phyloP scores from a whole-genome alignment of 2,888 invertebrate genomes.

The Patella caerulea region DNA sequence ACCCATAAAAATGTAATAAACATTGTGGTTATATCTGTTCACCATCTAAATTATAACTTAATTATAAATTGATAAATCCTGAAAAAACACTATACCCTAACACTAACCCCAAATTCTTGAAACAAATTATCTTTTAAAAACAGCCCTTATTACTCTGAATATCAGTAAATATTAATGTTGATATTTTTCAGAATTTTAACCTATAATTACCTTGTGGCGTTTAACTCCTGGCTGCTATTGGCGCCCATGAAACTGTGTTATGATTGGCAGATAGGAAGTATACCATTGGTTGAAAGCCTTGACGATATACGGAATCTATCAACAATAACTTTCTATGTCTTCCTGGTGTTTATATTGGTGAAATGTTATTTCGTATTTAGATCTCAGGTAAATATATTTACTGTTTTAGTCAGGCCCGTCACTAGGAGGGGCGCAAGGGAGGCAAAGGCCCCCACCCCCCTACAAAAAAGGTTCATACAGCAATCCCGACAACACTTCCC shows the following conservation, averaged over 20 bases:
- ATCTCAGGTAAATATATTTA: background rate
- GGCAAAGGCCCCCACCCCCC: too few relatives aligned
- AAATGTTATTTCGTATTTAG: conserved; percentile 18
- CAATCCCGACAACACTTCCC: too few relatives aligned
- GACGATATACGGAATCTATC: conserved; percentile 82
- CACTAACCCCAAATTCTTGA: conserved; percentile 37
- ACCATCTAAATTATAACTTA: too few relatives aligned
- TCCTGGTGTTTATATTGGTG: conserved; percentile 22
- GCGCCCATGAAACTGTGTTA: conserved; percentile 85
- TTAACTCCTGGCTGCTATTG: conserved; percentile 88
- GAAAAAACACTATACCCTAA: too few relatives aligned
- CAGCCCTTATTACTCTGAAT: conserved; percentile 35
- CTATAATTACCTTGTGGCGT: conserved; percentile 85
- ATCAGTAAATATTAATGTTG: conserved; percentile 21
- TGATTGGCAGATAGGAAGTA: conserved; percentile 92
- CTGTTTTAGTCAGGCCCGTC: too few relatives aligned
- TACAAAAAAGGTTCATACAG: too few relatives aligned
- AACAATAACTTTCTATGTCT: conserved; percentile 77
- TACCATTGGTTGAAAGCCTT: conserved; percentile 82
- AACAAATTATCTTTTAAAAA: conserved; percentile 41
- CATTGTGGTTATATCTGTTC: too few relatives aligned
- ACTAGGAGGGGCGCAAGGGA: too few relatives aligned
- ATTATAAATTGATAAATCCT: too few relatives aligned
- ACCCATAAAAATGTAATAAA: too few relatives aligned
- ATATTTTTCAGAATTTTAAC: conserved; percentile 80